Percentiles rank a stretch among this genome's conserved stretches.
Conservation (phyloP, 2,888 invertebrate species). For the Sepiola atlantica region DNA sequence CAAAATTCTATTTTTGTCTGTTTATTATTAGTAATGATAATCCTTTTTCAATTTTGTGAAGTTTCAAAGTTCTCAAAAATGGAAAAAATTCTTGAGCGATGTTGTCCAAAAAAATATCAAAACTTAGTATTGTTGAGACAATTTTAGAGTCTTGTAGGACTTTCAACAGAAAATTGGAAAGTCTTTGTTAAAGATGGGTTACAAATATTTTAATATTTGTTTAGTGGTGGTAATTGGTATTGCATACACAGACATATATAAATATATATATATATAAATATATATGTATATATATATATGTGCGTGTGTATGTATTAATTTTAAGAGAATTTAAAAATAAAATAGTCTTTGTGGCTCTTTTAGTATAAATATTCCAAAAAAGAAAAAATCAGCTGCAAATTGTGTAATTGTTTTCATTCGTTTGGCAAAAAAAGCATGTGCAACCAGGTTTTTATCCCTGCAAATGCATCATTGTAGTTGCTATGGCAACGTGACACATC, state of each 20-base stretch:
- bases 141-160: background rate
- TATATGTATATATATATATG: background rate
- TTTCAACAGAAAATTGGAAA: background rate
- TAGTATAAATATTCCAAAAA: background rate
- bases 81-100: background rate
- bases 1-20: background rate
- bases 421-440: background rate
- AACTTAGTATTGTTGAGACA: background rate
- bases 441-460: slow-evolving; percentile 18
- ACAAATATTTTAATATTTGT: background rate
- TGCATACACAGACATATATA: background rate
- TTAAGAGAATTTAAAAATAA: background rate
- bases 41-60: background rate
- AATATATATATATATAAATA: background rate
- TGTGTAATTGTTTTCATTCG: background rate
- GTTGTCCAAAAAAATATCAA: background rate
- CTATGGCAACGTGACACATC: slow-evolving; percentile 1
- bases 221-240: background rate
- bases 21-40: no score
- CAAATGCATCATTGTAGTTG: slow-evolving; percentile 9
- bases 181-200: background rate
- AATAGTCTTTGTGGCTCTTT: background rate
- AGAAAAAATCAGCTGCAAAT: background rate
- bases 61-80: background rate
- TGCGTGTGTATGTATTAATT: background rate